Base-by-base conservation (phyloP, 2,797 vertebrate genomes). In the Gadopsis marmoratus region DNA sequence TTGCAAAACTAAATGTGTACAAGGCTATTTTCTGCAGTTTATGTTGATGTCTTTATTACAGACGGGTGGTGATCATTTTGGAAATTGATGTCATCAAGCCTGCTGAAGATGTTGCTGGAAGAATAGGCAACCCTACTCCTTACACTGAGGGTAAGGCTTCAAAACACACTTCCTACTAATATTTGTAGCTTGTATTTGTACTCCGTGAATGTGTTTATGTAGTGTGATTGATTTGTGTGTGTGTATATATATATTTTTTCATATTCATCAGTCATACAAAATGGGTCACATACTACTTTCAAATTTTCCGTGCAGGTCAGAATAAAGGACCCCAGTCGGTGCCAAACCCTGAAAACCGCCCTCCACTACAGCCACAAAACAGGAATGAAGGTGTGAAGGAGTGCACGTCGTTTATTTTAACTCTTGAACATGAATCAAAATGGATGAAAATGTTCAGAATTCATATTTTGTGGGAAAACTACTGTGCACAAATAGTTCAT, bases 41-140 rank as follows among this genome's bases (percentile, higher is more conserved):
- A 48, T 64, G 26, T 8, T n/a, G 5, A 37, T 71, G 3, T 74
- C 11, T 76, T 39, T n/a, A 1, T 78, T 58, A 23, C 83, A 99
- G 98, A 84, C 96, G 96, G 66, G 97, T 99, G 72, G 95, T 99
- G 39, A 97, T 99, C 86, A 96, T 99, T 91, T 94, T 99, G 95
- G 98, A 99, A 75, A 85, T 99, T 70, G 93, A 96, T 3, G 95
- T 99, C 75, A 73, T 99, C 84, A 96, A 96, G 78, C 74, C 95
- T 50, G 97, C 97, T 21, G 93, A 95, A 48, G 91, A 94, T 0
- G 95, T 97, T 71, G 88, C 77, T 62, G 88, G 95, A 29, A 96
- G 91, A 94, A 97, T 99, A 58, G 98, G 98, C 71, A 97, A 97
- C 33, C 98, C 98, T 0, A 91, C 91, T 77, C 96, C 97, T 0